phyloP scores from a whole-genome alignment of 2,113 vertebrate species.

The Crocuta crocuta region DNA sequence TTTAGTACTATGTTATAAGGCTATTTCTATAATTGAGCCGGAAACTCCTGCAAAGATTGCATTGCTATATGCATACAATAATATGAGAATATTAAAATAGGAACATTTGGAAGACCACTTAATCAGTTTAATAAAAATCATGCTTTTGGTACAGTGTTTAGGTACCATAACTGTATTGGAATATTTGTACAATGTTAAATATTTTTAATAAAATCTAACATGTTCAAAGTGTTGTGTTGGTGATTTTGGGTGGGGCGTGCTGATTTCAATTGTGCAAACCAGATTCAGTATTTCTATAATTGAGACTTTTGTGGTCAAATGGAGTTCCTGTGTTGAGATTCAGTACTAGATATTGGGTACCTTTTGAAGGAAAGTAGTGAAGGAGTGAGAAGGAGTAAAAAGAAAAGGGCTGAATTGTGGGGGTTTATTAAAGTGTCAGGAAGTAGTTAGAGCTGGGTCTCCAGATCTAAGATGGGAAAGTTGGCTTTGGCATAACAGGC shows the following conservation, averaged over 20 bases:
- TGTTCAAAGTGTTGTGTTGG: slow-evolving; percentile 84
- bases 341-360: neutral
- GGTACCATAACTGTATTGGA: slow-evolving; percentile 80
- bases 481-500: slow-evolving; percentile 28
- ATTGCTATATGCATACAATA: slow-evolving; percentile 57
- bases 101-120: slow-evolving; percentile 61
- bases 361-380: slow-evolving; percentile 22
- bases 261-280: slow-evolving; percentile 58
- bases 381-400: neutral
- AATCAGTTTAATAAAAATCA: slow-evolving; percentile 73
- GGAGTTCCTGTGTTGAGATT: slow-evolving; percentile 43
- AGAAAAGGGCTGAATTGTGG: neutral
- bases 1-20: slow-evolving; percentile 43
- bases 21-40: slow-evolving; percentile 57
- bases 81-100: slow-evolving; percentile 62
- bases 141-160: slow-evolving; percentile 79
- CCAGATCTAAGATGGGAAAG: neutral
- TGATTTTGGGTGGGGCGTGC: slow-evolving; percentile 80
- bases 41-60: slow-evolving; percentile 54
- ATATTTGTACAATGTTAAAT: slow-evolving; percentile 83
- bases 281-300: slow-evolving; percentile 43
- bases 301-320: slow-evolving; percentile 34
- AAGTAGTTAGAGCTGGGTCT: slow-evolving; percentile 19
- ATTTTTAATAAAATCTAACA: slow-evolving; percentile 83
- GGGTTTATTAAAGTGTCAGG: neutral